Evolutionary conservation across 1,140 invertebrate genomes (phyloP), one percentile per base, ranked within the genome.

Genomic region (Ptiloglossa arizonensis): DNA sequence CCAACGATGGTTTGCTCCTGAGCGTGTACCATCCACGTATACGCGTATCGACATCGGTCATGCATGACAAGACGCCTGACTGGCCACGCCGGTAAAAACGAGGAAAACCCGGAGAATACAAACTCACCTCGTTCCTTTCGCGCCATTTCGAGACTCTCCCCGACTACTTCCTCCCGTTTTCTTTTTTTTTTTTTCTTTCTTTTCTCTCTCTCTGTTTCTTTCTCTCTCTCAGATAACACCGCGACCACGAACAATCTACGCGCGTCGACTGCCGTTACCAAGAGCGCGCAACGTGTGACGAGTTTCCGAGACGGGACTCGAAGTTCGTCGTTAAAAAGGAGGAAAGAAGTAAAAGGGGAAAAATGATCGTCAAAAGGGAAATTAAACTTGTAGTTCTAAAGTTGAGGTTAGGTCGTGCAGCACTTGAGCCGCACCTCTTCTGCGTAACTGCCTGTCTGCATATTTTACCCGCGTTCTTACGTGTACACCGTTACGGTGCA

Each of bases 11-110:
- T 81, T 85, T 79, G 84, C 83, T 82, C 67, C 63, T 57, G 70
- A 82, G 77, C 54, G 32, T 86, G 80, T 81, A 82, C 83, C 79
- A 63, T 24, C 46, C 32, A 83, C 86, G 81, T 85, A 85, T 89
- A 88, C 87, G 87, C 88, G 88, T 91, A 91, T 91, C 90, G 89
- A 86, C 89, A 90, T 91, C 90, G 87, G 84, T 87, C 90, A 90
- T 91, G 90, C 90, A 91, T 91, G 89, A 89, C 86, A 88, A 82
- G 83, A 91, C 90, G 91, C 90, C 89, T 91, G 88, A 88, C 89
- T 91, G 90, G 90, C 86, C 90, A 91, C 89, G 89, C 87, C 87
- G 85, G 69, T 87, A 91, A 91, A 92, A 91, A 91, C 87, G 88
- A 92, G 85, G 72, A 91, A 86, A 87, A 88, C 86, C 79, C 84